Evolutionary conservation across 2,888 invertebrate genomes (phyloP), one percentile per base, ranked within the genome.

Genomic region (Poecilus cupreus): DNA sequence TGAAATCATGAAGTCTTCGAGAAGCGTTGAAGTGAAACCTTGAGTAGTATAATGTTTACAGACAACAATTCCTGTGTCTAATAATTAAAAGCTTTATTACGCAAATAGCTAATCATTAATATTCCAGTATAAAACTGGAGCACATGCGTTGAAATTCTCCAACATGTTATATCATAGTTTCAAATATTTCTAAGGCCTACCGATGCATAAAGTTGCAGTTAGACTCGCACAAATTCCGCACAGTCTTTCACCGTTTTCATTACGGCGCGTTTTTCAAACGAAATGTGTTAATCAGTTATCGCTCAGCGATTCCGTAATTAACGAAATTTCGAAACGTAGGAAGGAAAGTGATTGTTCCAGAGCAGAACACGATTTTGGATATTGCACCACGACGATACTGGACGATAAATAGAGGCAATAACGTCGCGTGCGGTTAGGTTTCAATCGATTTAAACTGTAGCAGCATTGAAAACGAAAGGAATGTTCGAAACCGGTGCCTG

Each of bases 321-420:
- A 70, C 57, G 22, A 51, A 57, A 79, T 79, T 68, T 79, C 79
- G 79, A 70, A 79, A 79, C 70, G 46, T 70, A 79, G 79, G 79
- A 79, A 79, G 79, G 79, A 79, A 79, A 79, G 79, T 79, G 79
- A 79, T 79, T 79, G 79, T 79, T 78, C 43, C 64, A 46, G 39
- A 46, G 39, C 64, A 60, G 78, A 43, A 49, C 78, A 64, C 43
- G 60, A 78, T 78, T 78, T 78, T 75, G 49, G 75, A 26, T 75
- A 51, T 76, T 76, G 51, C 57, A 32, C 57, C 18, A 54, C 11
- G 13, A 22, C 16, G 6, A 54, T 32, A 32, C 32, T 54, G 54
- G 54, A 13, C 54, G 13, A 54, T 10, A n/a, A 24, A 22, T n/a
- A n/a, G n/a, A n/a, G n/a, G n/a, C n/a, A n/a, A n/a, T n/a, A n/a